These are phyloP conservation scores for Anguilla japonica DNA, from an alignment of 2,113 vertebrate species.

Conservation along the genomic window DNA sequence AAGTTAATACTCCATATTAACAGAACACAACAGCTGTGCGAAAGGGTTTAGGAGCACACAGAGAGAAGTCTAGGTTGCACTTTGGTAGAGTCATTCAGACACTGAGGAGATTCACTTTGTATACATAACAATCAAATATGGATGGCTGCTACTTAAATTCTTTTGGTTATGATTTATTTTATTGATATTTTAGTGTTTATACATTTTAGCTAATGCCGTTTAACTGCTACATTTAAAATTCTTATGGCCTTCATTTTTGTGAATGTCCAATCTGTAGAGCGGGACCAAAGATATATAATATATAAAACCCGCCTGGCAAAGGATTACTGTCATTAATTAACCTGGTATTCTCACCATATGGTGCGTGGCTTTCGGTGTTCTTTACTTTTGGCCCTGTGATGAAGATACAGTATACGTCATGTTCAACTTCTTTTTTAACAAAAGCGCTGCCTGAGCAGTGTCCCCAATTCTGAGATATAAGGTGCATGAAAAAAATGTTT, in stretches of 20 bases:
- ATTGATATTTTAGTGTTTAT: neutral
- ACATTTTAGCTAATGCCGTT: neutral
- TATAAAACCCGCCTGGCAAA: neutral
- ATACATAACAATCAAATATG: constrained; percentile 55
- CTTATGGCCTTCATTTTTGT: neutral
- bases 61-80: constrained; percentile 43
- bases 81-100: constrained; percentile 41
- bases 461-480: neutral
- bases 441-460: neutral
- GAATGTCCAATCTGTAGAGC: neutral
- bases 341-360: neutral
- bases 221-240: neutral
- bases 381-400: neutral
- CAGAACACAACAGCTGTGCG: constrained; percentile 48
- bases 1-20: constrained; percentile 46
- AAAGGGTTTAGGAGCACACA: constrained; percentile 55
- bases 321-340: neutral
- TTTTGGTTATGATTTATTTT: neutral
- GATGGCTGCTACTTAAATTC: neutral
- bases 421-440: neutral
- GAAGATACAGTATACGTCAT: neutral
- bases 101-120: constrained; percentile 48
- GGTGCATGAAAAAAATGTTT: neutral
- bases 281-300: neutral
- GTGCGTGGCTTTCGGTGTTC: neutral